Percentiles rank a stretch among this genome's conserved stretches.
Evolutionary conservation across 2,888 invertebrate genomes (phyloP).

Genomic region (Xestia c-nigrum): DNA sequence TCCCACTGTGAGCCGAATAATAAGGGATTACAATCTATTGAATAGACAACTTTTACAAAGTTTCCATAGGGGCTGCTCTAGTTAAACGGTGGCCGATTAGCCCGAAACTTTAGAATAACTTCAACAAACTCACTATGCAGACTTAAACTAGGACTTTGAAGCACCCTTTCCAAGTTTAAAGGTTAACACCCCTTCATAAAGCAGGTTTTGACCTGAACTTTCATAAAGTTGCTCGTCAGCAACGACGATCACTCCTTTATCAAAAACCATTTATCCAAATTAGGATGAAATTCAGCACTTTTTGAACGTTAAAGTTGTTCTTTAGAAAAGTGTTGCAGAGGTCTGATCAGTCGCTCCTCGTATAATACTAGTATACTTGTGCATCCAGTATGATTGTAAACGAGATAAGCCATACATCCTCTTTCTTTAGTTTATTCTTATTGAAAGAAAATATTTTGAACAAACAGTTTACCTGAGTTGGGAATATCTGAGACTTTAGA

Average conservation of each 20-base stretch:
- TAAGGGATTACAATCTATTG: neutral
- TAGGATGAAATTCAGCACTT: neutral
- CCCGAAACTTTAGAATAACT: conserved; percentile 4
- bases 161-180: conserved; percentile 11
- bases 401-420: neutral
- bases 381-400: neutral
- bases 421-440: neutral
- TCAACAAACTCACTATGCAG: conserved; percentile 18
- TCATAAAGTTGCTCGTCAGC: conserved; percentile 25
- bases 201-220: conserved; percentile 18
- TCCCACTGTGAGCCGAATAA: neutral
- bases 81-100: conserved; percentile 12
- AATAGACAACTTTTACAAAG: conserved; percentile 15
- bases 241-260: neutral
- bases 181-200: conserved; percentile 26
- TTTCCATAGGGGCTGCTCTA: conserved; percentile 4
- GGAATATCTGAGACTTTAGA: neutral
- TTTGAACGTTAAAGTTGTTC: neutral
- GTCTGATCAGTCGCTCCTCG: neutral
- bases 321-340: neutral
- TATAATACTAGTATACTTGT: neutral
- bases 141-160: neutral
- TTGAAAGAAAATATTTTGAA: neutral
- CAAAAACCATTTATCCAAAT: neutral
- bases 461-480: neutral